A percentile compares a stretch with the other conserved stretches of the same genome.
Conservation (phyloP, 2,113 vertebrate species). For the Chelonoidis abingdonii region DNA sequence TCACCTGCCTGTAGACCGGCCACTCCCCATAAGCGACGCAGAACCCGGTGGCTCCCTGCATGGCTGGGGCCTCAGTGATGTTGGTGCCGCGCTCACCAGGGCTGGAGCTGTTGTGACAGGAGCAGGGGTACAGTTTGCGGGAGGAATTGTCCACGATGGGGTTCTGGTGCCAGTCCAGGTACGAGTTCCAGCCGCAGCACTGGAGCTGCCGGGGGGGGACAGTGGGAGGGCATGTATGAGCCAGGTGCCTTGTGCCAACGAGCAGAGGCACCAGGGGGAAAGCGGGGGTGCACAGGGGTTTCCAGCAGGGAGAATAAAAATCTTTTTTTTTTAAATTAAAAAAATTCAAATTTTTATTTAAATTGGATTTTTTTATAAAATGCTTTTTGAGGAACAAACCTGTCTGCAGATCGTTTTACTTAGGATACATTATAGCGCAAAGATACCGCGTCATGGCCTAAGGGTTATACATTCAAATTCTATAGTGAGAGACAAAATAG, state of each 20-base stretch:
- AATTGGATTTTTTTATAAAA: no score
- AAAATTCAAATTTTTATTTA: no score
- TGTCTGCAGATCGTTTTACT: no score
- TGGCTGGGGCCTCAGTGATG: background rate
- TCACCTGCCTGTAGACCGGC: slow-evolving; percentile 58
- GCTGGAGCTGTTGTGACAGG: slow-evolving; percentile 65
- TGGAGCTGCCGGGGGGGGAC: slow-evolving; percentile 31
- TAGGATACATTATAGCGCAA: no score
- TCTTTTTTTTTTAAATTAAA: no score
- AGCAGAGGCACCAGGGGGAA: background rate
- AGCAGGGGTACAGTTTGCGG: slow-evolving; percentile 63
- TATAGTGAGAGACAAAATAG: no score
- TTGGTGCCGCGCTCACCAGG: background rate
- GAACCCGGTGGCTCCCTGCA: background rate
- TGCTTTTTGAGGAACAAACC: no score
- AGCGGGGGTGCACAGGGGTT: no score
- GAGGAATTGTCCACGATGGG: background rate
- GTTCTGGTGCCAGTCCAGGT: slow-evolving; percentile 65
- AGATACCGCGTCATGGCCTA: no score
- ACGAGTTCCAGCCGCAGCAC: slow-evolving; percentile 77
- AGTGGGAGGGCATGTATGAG: background rate
- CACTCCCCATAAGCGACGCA: background rate
- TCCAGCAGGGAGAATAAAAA: background rate
- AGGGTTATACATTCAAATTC: no score
- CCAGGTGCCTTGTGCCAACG: background rate